Evolutionary conservation across 2,113 vertebrate species (phyloP).

Genomic region (Australoheros scitulus): DNA sequence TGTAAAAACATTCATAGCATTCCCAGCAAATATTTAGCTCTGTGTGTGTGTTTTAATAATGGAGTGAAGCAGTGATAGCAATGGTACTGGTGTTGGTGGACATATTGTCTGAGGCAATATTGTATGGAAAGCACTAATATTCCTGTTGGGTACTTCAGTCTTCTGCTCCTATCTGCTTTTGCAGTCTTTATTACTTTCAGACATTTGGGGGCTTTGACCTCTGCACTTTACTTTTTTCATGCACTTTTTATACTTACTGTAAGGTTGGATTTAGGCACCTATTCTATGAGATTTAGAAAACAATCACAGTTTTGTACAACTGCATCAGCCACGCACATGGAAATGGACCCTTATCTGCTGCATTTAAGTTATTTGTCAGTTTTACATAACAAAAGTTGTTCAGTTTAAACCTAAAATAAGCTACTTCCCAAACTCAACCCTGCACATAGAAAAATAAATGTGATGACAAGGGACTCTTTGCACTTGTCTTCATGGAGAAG

Average conservation of each 20-base stretch:
- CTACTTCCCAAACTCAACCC: not conserved
- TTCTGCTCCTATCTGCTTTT: not conserved
- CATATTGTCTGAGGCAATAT: not conserved
- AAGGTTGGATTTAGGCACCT: not conserved
- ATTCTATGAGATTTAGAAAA: not conserved
- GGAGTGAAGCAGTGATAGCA: too few relatives aligned
- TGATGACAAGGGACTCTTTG: rapidly evolving
- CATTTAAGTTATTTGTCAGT: too few relatives aligned
- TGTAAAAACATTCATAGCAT: too few relatives aligned
- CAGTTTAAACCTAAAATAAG: not conserved
- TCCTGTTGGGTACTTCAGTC: not conserved
- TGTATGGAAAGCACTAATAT: not conserved
- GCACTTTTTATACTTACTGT: not conserved
- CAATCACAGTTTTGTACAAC: not conserved
- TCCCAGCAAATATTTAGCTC: too few relatives aligned
- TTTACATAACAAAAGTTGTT: too few relatives aligned
- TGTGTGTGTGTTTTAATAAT: not conserved
- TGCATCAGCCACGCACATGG: not conserved
- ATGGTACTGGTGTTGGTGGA: not conserved
- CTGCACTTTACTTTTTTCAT: not conserved
- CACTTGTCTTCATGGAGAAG: not conserved
- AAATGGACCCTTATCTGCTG: not conserved
- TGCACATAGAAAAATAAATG: not conserved
- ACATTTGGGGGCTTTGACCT: not conserved
- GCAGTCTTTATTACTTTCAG: not conserved